Evolutionary conservation across 2,888 invertebrate species (phyloP).

Genomic region (Pediacus dermestoides): DNA sequence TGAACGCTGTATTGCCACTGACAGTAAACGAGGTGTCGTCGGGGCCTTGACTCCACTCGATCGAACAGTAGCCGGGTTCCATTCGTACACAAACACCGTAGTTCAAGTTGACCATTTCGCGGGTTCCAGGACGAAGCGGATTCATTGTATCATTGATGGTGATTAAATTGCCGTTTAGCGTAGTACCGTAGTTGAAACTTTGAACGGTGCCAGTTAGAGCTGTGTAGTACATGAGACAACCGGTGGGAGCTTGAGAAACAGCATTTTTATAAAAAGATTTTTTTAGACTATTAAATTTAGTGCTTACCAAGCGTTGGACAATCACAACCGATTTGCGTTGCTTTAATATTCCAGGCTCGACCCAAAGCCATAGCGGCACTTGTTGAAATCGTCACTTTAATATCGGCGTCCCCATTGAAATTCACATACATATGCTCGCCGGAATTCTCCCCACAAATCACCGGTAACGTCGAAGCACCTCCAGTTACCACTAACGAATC

Average conservation of each 20-base stretch:
- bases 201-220: slow-evolving; percentile 59
- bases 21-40: slow-evolving; percentile 67
- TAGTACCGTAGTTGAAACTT: slow-evolving; percentile 73
- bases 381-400: slow-evolving; percentile 66
- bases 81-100: slow-evolving; percentile 77
- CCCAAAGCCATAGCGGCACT: slow-evolving; percentile 58
- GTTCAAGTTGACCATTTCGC: slow-evolving; percentile 67
- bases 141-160: slow-evolving; percentile 19
- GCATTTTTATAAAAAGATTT: too few species aligned
- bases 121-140: slow-evolving; percentile 53
- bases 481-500: slow-evolving; percentile 71
- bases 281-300: slow-evolving; percentile 2
- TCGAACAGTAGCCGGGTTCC: slow-evolving; percentile 69
- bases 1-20: slow-evolving; percentile 50
- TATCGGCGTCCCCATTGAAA: slow-evolving; percentile 65
- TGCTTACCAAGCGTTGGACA: slow-evolving; percentile 62
- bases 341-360: slow-evolving; percentile 72
- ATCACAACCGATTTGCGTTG: slow-evolving; percentile 70
- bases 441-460: slow-evolving; percentile 78
- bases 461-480: slow-evolving; percentile 65
- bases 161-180: slow-evolving; percentile 35
- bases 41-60: slow-evolving; percentile 58
- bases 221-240: slow-evolving; percentile 74
- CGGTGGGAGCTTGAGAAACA: slow-evolving; percentile 63
- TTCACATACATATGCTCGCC: slow-evolving; percentile 76